Evolutionary conservation across 2,797 vertebrate genomes (phyloP), one percentile per base, ranked within the genome.

Genomic region (Cephalopachus bancanus): DNA sequence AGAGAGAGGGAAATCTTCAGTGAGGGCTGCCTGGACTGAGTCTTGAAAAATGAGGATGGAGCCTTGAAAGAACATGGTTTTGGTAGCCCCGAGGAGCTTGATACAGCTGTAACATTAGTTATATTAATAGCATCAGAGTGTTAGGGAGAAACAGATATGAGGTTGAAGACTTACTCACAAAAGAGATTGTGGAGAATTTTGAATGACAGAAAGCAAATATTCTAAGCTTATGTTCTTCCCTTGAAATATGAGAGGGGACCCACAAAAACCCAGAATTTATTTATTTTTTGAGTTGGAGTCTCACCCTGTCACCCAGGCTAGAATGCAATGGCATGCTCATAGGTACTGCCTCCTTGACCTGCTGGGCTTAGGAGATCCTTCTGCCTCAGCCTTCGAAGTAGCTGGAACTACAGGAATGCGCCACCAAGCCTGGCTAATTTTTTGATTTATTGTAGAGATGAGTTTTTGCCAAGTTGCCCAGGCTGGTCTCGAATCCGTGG

Each of bases 151-250:
- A 37, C 17, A 28, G 64, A 16, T 67, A 19, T 44, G 53, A 80
- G 3, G 0, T 75, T 90, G 33, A 81, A 85, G 92, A 75, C 26
- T 62, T 90, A 17, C 17, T 93, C 19, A 83, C 37, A 79, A 62
- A 30, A 89, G 33, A 93, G 53, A 81, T n/a, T 51, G 28, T 3
- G 20, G 37, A 87, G 59, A 83, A 22, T 59, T 93, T 89, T 90
- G 22, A 76, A 15, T 93, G 83, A 10, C 22, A 75, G 93, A 86
- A 92, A 89, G 89, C 72, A 76, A 30, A 57, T 89, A 95, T 62
- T 91, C 8, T 83, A 49, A 37, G 17, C 3, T 80, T 72, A 78
- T 20, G 5, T 55, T 91, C 60, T 79, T 88, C 93, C 22, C 69
- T 51, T 92, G 22, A 93, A 95, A 24, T 92, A 64, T 44, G 44